Conservation (phyloP, 2,113 vertebrate genomes). For the Castor canadensis region DNA sequence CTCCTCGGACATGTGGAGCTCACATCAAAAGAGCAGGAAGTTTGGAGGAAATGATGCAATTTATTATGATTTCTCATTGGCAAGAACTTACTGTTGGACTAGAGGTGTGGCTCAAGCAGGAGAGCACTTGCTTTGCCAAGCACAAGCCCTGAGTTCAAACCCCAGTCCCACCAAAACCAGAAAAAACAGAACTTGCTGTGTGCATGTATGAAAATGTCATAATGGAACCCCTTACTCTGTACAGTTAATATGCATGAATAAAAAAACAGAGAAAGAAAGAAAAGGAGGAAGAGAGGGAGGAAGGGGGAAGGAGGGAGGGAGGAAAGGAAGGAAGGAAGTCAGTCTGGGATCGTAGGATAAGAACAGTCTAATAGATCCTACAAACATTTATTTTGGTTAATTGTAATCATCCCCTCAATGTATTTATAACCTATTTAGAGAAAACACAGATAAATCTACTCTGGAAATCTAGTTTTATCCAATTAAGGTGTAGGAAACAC, state of each 20-base stretch:
- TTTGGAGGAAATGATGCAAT: background rate
- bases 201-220: too few relatives aligned
- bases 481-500: too few relatives aligned
- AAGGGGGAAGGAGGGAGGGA: background rate
- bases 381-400: background rate
- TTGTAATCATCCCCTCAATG: background rate
- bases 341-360: background rate
- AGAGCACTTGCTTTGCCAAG: too few relatives aligned
- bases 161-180: too few relatives aligned
- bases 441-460: background rate
- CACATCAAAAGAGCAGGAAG: background rate
- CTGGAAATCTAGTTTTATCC: background rate
- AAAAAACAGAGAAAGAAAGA: background rate
- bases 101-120: too few relatives aligned
- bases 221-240: too few relatives aligned
- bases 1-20: background rate
- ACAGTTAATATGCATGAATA: too few relatives aligned
- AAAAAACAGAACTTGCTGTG: too few relatives aligned
- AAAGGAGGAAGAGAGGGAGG: too few relatives aligned
- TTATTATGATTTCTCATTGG: slow-evolving; percentile 12
- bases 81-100: background rate
- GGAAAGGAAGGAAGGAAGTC: background rate
- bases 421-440: slow-evolving; percentile 21
- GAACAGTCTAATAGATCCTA: background rate
- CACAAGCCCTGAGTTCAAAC: too few relatives aligned